phyloP scores from a whole-genome alignment of 1,140 invertebrate genomes.

The Drosophila kikkawai region DNA sequence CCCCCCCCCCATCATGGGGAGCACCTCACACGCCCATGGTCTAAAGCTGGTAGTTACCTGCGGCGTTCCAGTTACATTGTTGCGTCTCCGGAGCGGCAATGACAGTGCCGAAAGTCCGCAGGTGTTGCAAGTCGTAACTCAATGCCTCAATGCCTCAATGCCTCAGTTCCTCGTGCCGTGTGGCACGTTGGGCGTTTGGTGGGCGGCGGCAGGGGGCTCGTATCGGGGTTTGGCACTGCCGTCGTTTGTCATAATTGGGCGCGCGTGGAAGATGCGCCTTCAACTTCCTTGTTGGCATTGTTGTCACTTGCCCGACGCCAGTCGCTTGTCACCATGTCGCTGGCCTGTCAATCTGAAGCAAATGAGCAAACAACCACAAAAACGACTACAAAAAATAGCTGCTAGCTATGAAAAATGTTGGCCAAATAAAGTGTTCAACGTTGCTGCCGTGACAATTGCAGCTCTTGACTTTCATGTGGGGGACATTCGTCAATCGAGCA shows the following conservation, averaged over 20 bases:
- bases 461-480: slow-evolving; percentile 5
- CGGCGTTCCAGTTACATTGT: slow-evolving; percentile 63
- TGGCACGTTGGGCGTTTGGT: slow-evolving; percentile 34
- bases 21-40: not conserved
- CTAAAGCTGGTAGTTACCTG: slow-evolving; percentile 22
- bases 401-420: slow-evolving; percentile 28
- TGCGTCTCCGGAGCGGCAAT: slow-evolving; percentile 57
- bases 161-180: slow-evolving; percentile 60
- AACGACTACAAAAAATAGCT: slow-evolving; percentile 15
- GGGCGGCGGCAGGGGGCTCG: not conserved
- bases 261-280: slow-evolving; percentile 74
- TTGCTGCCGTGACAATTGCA: slow-evolving; percentile 3
- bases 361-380: slow-evolving; percentile 45
- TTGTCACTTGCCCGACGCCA: slow-evolving; percentile 32
- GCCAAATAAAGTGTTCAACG: slow-evolving; percentile 34
- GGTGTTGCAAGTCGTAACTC: slow-evolving; percentile 70
- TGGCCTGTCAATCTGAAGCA: slow-evolving; percentile 54
- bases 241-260: slow-evolving; percentile 76
- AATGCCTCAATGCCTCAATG: slow-evolving; percentile 47
- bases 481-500: not conserved
- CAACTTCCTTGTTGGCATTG: slow-evolving; percentile 75
- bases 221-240: slow-evolving; percentile 19
- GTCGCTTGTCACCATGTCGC: slow-evolving; percentile 35
- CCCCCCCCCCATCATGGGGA: not conserved
- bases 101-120: slow-evolving; percentile 62